A percentile compares a stretch with the other conserved stretches of the same genome.
These are phyloP conservation scores for Musca domestica DNA, from an alignment of 1,140 invertebrate species.

Conservation along the genomic window DNA sequence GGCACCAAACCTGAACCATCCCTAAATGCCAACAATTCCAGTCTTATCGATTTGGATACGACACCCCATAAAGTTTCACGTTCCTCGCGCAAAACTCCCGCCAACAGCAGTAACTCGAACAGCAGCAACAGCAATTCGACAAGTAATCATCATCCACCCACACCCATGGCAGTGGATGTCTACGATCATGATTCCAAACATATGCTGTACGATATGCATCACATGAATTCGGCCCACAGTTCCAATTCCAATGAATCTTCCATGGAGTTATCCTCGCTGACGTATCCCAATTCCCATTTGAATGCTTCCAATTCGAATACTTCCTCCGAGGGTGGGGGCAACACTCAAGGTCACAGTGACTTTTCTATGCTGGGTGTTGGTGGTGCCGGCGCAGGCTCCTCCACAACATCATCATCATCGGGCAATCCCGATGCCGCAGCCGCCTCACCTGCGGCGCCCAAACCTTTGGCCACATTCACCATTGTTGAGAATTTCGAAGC, in stretches of 20 bases:
- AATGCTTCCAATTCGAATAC: constrained; percentile 52
- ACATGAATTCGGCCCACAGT: constrained; percentile 40
- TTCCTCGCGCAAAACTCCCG: constrained; percentile 48
- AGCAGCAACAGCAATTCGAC: constrained; percentile 29
- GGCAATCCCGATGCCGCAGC: background rate
- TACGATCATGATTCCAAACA: constrained; percentile 53
- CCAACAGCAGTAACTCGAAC: constrained; percentile 12
- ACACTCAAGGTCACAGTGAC: constrained; percentile 39
- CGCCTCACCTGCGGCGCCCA: constrained; percentile 32
- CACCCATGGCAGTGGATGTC: constrained; percentile 44
- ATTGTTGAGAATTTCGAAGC: constrained; percentile 53
- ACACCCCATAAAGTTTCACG: constrained; percentile 47
- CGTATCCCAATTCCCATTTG: constrained; percentile 48
- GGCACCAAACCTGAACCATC: background rate
- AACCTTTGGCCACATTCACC: constrained; percentile 44
- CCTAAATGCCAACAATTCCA: constrained; percentile 23
- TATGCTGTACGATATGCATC: constrained; percentile 49
- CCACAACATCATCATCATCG: background rate
- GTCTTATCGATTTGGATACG: constrained; percentile 45
- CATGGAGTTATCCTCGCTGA: constrained; percentile 36
- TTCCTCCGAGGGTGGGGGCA: constrained; percentile 46
- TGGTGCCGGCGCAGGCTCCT: background rate
- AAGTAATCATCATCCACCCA: constrained; percentile 35
- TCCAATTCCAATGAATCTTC: constrained; percentile 52
- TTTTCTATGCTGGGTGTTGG: constrained; percentile 30